phyloP scores from a whole-genome alignment of 2,113 vertebrate genomes.

The Pterocles burchelli region DNA sequence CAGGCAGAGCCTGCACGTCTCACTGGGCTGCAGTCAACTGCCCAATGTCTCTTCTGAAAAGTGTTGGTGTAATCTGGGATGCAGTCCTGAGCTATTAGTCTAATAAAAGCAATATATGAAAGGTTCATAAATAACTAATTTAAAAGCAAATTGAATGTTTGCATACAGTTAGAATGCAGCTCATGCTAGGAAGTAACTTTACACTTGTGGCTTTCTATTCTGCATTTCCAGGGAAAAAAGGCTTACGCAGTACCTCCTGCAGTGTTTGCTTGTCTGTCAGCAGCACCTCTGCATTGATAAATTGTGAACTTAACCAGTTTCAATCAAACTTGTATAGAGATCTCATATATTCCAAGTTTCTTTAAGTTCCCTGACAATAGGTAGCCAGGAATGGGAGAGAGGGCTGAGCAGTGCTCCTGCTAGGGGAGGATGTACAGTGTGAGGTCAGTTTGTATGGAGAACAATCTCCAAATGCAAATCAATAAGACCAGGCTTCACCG shows the following conservation, averaged over 20 bases:
- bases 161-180: neutral
- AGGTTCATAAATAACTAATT: neutral
- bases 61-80: neutral
- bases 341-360: neutral
- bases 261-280: neutral
- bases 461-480: neutral
- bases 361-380: neutral
- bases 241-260: neutral
- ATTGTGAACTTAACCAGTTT: neutral
- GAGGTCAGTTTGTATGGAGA: neutral
- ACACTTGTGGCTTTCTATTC: neutral
- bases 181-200: neutral
- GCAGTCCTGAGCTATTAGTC: neutral
- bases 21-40: neutral
- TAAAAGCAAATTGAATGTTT: neutral
- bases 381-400: neutral
- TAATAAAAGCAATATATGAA: neutral
- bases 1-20: neutral
- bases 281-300: neutral
- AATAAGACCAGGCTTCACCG: neutral
- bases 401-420: neutral
- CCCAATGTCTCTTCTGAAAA: fast-evolving
- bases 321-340: neutral
- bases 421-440: neutral
- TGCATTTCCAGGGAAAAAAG: neutral